phyloP scores from a whole-genome alignment of 2,113 vertebrate species.

The Zosterops pallidus region DNA sequence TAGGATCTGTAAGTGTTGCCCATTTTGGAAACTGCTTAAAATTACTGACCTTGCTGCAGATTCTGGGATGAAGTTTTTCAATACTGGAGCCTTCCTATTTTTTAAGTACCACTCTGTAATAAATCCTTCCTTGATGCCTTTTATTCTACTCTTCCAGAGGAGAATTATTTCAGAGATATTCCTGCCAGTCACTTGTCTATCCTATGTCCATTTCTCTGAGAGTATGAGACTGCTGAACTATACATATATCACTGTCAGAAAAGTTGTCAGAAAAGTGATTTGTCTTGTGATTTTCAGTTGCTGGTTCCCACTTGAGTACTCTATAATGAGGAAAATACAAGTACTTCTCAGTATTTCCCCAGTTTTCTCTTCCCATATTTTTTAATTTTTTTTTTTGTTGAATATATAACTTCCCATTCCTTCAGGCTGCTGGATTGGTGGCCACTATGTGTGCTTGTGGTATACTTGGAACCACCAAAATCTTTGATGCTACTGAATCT shows the following conservation, averaged over 20 bases:
- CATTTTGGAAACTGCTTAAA: not conserved
- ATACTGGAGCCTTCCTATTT: not conserved
- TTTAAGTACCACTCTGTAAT: not conserved
- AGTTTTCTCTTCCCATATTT: not conserved
- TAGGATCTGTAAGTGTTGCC: not conserved
- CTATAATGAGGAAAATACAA: not conserved
- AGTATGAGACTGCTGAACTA: not conserved
- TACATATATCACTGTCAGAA: not conserved
- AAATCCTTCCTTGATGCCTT: not conserved
- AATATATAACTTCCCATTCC: not conserved
- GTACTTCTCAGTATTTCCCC: not conserved
- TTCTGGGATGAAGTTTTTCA: not conserved
- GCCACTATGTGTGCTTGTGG: not conserved
- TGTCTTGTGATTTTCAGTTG: not conserved
- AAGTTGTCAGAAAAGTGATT: not conserved
- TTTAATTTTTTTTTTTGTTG: not conserved
- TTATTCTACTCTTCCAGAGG: not conserved
- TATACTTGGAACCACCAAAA: not conserved
- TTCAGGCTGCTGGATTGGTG: not conserved
- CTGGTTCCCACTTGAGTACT: not conserved
- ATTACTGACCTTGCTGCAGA: not conserved
- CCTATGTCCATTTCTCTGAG: not conserved
- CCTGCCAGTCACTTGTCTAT: conserved; percentile 1
- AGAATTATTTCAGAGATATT: not conserved
- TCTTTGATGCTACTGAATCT: not conserved